These are phyloP conservation scores for Coregonus suidteri DNA, from an alignment of 2,797 vertebrate species.

Conservation along the genomic window DNA sequence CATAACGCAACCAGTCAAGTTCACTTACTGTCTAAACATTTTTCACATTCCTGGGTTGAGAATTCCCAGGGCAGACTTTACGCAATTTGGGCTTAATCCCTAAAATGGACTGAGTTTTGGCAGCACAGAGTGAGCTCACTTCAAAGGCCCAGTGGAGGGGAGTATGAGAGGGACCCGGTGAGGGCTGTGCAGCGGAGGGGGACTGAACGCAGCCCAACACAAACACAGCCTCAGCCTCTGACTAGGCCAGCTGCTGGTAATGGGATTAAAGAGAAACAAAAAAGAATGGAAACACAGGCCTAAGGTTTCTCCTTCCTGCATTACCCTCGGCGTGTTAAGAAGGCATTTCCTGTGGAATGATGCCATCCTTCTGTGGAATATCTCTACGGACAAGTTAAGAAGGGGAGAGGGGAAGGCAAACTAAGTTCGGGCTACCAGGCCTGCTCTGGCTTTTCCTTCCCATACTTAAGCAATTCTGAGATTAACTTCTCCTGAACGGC, in stretches of 20 bases:
- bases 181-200: constrained; percentile 11
- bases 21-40: constrained; percentile 56
- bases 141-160: constrained; percentile 4
- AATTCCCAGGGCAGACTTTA: constrained; percentile 56
- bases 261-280: constrained; percentile 61
- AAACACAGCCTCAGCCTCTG: constrained; percentile 23
- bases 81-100: constrained; percentile 57
- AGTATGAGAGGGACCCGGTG: not conserved
- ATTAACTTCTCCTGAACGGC: not conserved
- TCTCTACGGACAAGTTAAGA: constrained; percentile 23
- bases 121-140: constrained; percentile 21
- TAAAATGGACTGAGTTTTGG: constrained; percentile 27
- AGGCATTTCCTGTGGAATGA: constrained; percentile 65
- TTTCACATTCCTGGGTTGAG: constrained; percentile 59
- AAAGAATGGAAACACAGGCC: constrained; percentile 35
- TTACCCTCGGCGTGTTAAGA: constrained; percentile 45
- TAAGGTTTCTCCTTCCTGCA: constrained; percentile 58
- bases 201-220: constrained; percentile 32
- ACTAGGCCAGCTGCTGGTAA: constrained; percentile 48
- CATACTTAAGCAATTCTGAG: not conserved
- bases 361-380: constrained; percentile 27
- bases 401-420: constrained; percentile 37
- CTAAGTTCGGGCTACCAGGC: constrained; percentile 29
- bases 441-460: constrained; percentile 13
- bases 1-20: constrained; percentile 47